Evolutionary conservation across 2,888 invertebrate species (phyloP), one percentile per base, ranked within the genome.

Genomic region (Volucella inanis): DNA sequence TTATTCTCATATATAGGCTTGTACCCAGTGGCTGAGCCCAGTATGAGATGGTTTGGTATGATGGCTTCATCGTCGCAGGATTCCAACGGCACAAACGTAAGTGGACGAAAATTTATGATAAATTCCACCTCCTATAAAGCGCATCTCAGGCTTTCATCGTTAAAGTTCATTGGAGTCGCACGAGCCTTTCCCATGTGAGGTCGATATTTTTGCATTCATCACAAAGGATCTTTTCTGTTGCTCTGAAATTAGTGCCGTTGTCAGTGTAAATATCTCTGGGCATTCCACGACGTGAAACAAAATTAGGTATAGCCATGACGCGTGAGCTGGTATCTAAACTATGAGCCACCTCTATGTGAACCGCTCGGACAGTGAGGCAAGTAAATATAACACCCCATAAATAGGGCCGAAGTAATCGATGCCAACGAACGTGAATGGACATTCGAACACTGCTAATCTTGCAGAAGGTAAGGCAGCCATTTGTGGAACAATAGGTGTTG

Each of bases 171-270:
- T n/a, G 45, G 45, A n/a, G 9, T 45, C 12, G 22, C 2, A 43
- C 45, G 11, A 71, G 65, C 3, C 82, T 47, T 75, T 52, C 54
- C 54, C 54, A 54, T 54, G 54, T 62, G 14, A 22, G 38, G 31
- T 57, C 8, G 41, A 57, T 57, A 10, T 45, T 45, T 45, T 11
- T 12, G n/a, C 10, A 45, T 45, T 45, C 45, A 11, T 11, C 45
- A 12, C 39, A n/a, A 10, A 57, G 38, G n/a, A 57, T 57, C 31
- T n/a, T 57, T 3, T 38, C 39, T 8, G 57, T 41, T 6, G 38
- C 41, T 39, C n/a, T 39, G 9, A 57, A 57, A 38, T 57, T 57
- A 1, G 57, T 57, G 14, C 57, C 57, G 6, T 31, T 31, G 31
- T 31, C 31, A 6, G 31, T 31, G 31, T 31, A 31, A 31, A 31